A percentile compares a stretch with the other conserved stretches of the same genome.
Conservation (phyloP, 2,888 invertebrate genomes). For the Drosophila greeni region DNA sequence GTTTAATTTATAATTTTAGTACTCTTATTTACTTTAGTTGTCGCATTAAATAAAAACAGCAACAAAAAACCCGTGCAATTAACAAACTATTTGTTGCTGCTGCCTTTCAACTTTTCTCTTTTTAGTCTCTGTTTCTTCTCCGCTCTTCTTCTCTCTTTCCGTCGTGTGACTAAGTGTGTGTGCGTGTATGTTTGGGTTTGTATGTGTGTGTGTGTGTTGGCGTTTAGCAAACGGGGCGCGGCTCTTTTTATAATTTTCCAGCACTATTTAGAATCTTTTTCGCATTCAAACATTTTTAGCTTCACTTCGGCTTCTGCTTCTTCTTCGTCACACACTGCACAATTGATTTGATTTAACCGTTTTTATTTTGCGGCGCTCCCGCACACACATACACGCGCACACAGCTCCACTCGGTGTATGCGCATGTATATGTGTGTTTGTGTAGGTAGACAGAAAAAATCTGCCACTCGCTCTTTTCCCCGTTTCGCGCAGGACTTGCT, state of each 20-base stretch:
- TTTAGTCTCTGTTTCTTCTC: conserved; percentile 34
- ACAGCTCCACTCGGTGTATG: conserved; percentile 39
- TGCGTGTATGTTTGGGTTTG: conserved; percentile 23
- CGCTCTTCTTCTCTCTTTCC: conserved; percentile 38
- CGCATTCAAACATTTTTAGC: conserved; percentile 16
- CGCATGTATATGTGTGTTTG: conserved; percentile 55
- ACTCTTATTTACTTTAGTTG: conserved; percentile 8
- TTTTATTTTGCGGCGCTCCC: conserved; percentile 38
- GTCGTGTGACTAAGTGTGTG: conserved; percentile 38
- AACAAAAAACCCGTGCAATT: conserved; percentile 46
- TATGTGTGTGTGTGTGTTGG: conserved; percentile 42
- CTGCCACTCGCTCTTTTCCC: conserved; percentile 66
- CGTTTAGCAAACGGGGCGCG: conserved; percentile 63
- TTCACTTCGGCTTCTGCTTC: conserved; percentile 23
- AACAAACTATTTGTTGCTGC: conserved; percentile 60
- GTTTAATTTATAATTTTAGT: not conserved
- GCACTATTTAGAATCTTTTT: conserved; percentile 28
- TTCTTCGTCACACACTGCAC: conserved; percentile 32
- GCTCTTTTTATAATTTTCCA: conserved; percentile 54
- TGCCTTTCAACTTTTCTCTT: conserved; percentile 69
- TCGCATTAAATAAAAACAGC: conserved; percentile 9
- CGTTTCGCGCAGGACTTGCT: conserved; percentile 36
- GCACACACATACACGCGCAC: conserved; percentile 48
- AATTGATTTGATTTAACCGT: conserved; percentile 27
- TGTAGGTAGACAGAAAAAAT: conserved; percentile 72